A percentile compares a stretch with the other conserved stretches of the same genome.
These are phyloP conservation scores for Epinephelus lanceolatus DNA, from an alignment of 2,113 vertebrate species.

Conservation along the genomic window DNA sequence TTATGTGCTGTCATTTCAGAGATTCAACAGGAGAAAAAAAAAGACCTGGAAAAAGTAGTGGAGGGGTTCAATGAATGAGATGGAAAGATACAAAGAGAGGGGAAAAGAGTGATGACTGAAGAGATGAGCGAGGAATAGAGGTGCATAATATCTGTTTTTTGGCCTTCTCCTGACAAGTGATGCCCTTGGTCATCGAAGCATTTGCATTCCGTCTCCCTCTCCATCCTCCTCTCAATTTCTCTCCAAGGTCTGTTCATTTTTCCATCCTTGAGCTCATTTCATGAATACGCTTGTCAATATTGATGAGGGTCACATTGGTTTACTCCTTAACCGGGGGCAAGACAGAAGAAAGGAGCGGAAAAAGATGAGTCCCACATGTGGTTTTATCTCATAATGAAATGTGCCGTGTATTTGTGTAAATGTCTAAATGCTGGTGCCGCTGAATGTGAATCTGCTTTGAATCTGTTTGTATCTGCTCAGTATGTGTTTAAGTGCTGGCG, in stretches of 20 bases:
- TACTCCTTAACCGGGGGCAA: constrained; percentile 80
- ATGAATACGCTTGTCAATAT: constrained; percentile 89
- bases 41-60: constrained; percentile 30
- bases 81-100: constrained; percentile 7
- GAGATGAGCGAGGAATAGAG: constrained; percentile 47
- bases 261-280: constrained; percentile 76
- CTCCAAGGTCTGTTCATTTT: constrained; percentile 74
- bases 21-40: constrained; percentile 23
- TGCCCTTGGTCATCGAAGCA: constrained; percentile 79
- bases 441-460: neutral
- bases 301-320: constrained; percentile 85
- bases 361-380: constrained; percentile 65
- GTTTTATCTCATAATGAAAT: constrained; percentile 89
- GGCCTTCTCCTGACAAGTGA: constrained; percentile 46
- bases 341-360: neutral
- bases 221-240: constrained; percentile 55
- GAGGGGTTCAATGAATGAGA: constrained; percentile 8
- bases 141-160: constrained; percentile 55
- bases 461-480: constrained; percentile 1
- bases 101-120: constrained; percentile 35
- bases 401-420: neutral
- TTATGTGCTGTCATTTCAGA: constrained; percentile 61
- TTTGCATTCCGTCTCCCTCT: constrained; percentile 74
- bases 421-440: neutral
- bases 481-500: constrained; percentile 4